phyloP scores from a whole-genome alignment of 2,797 vertebrate species.

The Carcharodon carcharias region DNA sequence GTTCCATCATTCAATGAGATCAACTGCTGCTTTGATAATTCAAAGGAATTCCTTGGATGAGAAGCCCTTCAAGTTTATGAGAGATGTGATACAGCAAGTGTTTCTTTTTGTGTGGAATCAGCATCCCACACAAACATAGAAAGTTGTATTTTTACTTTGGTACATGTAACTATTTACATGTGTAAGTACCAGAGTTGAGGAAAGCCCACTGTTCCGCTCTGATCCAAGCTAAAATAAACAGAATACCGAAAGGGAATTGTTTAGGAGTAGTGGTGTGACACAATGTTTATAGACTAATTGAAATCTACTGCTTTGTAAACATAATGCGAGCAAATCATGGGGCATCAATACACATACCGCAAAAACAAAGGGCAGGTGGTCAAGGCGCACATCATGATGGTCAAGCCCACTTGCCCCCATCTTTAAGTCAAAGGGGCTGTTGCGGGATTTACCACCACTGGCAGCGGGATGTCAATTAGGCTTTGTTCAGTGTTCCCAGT shows the following conservation, averaged over 20 bases:
- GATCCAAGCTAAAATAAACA: not conserved
- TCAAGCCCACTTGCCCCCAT: no score
- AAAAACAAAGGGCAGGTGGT: not conserved
- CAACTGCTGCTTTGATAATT: not conserved
- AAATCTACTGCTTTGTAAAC: not conserved
- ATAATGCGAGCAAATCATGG: not conserved
- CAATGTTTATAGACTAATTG: not conserved
- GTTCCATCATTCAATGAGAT: no score
- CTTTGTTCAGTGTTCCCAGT: not conserved
- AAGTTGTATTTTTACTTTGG: not conserved
- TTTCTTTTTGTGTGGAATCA: not conserved
- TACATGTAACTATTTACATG: no score
- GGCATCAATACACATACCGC: not conserved
- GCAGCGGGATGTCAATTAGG: no score
- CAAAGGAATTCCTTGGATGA: not conserved
- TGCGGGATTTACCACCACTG: no score
- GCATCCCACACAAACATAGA: not conserved
- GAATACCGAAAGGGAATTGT: not conserved
- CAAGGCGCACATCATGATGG: no score
- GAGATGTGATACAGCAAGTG: not conserved
- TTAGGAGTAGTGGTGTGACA: not conserved
- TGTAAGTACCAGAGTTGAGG: not conserved
- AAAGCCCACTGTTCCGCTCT: not conserved
- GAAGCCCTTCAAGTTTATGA: not conserved
- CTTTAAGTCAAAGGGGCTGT: no score